These are phyloP conservation scores for Penaeus japonicus DNA, from an alignment of 1,140 invertebrate species.

Conservation along the genomic window DNA sequence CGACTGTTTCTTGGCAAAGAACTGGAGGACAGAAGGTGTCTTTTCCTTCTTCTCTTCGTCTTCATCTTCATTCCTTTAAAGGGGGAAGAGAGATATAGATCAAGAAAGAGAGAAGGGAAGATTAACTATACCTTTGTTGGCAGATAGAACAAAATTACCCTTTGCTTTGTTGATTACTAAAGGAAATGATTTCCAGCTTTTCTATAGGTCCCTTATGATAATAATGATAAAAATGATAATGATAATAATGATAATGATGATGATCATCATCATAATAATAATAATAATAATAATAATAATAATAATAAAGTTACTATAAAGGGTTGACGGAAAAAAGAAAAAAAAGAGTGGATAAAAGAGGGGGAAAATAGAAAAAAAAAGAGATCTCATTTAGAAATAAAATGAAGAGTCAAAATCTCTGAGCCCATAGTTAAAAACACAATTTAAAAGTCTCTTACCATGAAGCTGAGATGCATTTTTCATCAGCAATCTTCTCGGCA, in stretches of 20 bases:
- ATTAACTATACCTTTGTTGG: background rate
- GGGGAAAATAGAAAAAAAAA: too few relatives aligned
- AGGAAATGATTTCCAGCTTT: too few relatives aligned
- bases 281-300: background rate
- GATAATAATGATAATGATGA: too few relatives aligned
- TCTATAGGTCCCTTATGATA: too few relatives aligned
- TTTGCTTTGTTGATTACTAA: background rate
- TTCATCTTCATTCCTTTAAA: conserved; percentile 7
- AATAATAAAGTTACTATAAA: too few relatives aligned
- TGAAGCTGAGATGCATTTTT: conserved; percentile 76
- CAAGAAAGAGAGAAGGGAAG: background rate
- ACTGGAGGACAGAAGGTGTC: background rate
- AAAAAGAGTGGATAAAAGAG: too few relatives aligned
- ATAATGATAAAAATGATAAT: too few relatives aligned
- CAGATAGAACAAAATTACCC: background rate
- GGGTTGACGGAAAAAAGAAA: too few relatives aligned
- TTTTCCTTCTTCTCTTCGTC: conserved; percentile 15
- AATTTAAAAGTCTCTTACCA: conserved; percentile 67
- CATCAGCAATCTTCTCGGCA: conserved; percentile 80
- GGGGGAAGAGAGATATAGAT: background rate
- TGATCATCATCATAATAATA: background rate
- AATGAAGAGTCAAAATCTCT: too few relatives aligned
- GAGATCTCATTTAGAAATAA: too few relatives aligned
- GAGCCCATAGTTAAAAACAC: too few relatives aligned
- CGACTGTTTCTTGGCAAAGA: background rate